These are phyloP conservation scores for Wiebesia pumilae DNA, from an alignment of 1,140 invertebrate genomes.

Conservation along the genomic window DNA sequence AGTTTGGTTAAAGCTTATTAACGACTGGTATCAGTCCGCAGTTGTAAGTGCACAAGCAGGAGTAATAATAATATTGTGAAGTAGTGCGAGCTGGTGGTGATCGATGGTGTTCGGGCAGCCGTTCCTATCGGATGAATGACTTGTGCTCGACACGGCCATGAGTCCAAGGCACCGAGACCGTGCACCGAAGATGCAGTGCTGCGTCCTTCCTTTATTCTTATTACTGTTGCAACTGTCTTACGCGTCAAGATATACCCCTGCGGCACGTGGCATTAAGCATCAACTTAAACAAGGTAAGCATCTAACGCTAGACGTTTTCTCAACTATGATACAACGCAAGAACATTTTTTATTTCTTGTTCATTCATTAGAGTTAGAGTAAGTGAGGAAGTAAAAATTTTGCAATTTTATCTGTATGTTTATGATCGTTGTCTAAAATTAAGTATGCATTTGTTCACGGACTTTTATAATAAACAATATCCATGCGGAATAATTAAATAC, in stretches of 20 bases:
- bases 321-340: no score
- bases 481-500: no score
- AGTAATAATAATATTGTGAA: neutral
- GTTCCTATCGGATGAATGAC: slow-evolving; percentile 16
- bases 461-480: no score
- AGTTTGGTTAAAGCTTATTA: no score
- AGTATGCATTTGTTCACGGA: no score
- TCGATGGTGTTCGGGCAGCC: neutral
- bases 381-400: no score
- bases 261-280: slow-evolving; percentile 42
- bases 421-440: no score
- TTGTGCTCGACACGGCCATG: slow-evolving; percentile 15
- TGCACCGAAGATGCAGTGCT: neutral
- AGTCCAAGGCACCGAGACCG: neutral
- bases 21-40: no score
- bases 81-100: neutral
- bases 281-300: slow-evolving; percentile 36
- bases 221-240: neutral
- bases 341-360: neutral
- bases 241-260: neutral
- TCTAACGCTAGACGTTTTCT: neutral
- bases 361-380: neutral
- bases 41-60: no score
- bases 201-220: neutral
- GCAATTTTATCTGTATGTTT: no score